A percentile compares a stretch with the other conserved stretches of the same genome.
Evolutionary conservation across 1,140 invertebrate species (phyloP).

Genomic region (Drosophila kikkawai): DNA sequence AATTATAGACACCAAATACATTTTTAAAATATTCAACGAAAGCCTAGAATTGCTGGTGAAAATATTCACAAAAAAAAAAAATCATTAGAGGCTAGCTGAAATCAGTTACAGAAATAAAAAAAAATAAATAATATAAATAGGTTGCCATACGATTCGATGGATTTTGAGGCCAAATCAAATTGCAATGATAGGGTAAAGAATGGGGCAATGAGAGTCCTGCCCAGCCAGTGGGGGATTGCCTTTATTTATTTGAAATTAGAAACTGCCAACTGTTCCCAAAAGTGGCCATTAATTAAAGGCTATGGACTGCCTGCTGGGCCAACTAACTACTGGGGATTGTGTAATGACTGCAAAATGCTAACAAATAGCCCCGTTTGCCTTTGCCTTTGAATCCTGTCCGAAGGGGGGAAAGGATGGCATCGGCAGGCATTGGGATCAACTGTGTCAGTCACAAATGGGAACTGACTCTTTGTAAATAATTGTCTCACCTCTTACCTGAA

Average conservation of each 20-base stretch:
- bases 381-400: slow-evolving; percentile 13
- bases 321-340: slow-evolving; percentile 23
- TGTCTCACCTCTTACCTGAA: slow-evolving; percentile 47
- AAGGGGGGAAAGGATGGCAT: not conserved
- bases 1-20: not conserved
- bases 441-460: slow-evolving; percentile 31
- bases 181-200: not conserved
- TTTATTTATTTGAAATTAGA: slow-evolving; percentile 73
- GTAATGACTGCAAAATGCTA: slow-evolving; percentile 56
- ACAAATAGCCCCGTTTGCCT: slow-evolving; percentile 48
- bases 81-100: slow-evolving; percentile 17
- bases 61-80: slow-evolving; percentile 17
- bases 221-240: slow-evolving; percentile 22
- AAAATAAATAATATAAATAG: slow-evolving; percentile 46
- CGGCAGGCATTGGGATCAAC: not conserved
- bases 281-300: slow-evolving; percentile 70
- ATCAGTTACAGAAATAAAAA: not conserved
- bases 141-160: slow-evolving; percentile 43
- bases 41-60: slow-evolving; percentile 12
- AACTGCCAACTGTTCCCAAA: slow-evolving; percentile 64
- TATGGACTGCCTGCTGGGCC: slow-evolving; percentile 35
- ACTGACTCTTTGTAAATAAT: slow-evolving; percentile 50
- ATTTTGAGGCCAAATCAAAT: slow-evolving; percentile 33
- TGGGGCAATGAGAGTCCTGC: no score
- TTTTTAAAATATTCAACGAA: not conserved